Evolutionary conservation across 2,113 vertebrate genomes (phyloP), one percentile per base, ranked within the genome.

Genomic region (Lepisosteus osseus): DNA sequence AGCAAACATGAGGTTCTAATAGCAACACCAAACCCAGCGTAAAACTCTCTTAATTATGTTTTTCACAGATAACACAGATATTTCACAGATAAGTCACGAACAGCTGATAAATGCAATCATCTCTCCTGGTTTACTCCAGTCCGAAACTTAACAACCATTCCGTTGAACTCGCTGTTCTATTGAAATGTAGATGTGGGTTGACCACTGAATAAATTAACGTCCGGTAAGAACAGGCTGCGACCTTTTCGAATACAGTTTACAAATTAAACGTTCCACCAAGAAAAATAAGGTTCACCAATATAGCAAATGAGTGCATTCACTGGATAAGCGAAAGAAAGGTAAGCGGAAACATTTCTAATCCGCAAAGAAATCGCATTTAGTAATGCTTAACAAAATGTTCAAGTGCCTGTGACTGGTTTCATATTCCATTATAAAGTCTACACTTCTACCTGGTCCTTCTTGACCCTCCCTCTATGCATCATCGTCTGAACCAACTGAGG

Each of bases 391-490:
- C 70, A 45, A 62, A 41, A 70, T 59, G 69, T 71, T 61, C 61
- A 61, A 68, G 69, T 75, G 56, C 73, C 71, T 56, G 17, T 59
- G 51, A 63, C 69, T 47, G 74, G 74, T 71, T 70, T 72, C 79
- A 86, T 82, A 88, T 85, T 83, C 85, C 82, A 78, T 78, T 71
- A 76, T 72, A 79, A 80, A 83, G 86, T 83, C 86, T 70, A 74
- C 67, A 74, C 59, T 65, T 62, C 74, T 71, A 69, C 71, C 43
- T 66, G 54, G 72, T 75, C 77, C 62, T 68, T 72, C 81, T 81
- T 85, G 87, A 86, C 83, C 87, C 90, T 78, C 86, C 85, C 85
- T 77, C 86, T 86, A 80, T 68, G 80, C 84, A 76, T 75, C 78
- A 71, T 61, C 44, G 81, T 79, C 79, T 67, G 80, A 63, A 74